Evolutionary conservation across 2,797 vertebrate genomes (phyloP).

Genomic region (Platalea minor): DNA sequence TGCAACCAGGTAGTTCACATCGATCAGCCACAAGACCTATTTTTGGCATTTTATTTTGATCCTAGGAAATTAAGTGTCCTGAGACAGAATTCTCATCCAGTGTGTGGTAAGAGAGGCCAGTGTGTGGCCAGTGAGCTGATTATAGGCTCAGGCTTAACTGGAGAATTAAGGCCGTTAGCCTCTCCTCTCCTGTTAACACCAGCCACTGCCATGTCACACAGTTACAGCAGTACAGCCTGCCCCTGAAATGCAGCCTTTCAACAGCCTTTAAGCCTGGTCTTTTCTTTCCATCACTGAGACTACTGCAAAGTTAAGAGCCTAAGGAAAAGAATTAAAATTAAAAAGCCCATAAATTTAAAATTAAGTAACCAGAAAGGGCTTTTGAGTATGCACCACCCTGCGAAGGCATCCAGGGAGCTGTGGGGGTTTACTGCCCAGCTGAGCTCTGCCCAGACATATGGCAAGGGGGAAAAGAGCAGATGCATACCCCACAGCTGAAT

Average conservation of each 20-base stretch:
- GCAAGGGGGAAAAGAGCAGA: not conserved
- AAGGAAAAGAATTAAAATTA: not conserved
- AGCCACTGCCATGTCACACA: not conserved
- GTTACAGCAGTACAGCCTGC: not conserved
- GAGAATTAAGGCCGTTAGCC: not conserved
- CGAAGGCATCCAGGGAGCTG: not conserved
- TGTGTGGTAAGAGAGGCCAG: not conserved
- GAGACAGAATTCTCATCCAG: too few species aligned
- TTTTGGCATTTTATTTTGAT: too few species aligned
- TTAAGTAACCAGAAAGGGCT: not conserved
- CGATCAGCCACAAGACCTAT: too few species aligned
- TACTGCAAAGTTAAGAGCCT: not conserved
- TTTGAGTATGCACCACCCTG: not conserved
- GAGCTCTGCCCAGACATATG: not conserved
- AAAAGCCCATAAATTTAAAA: not conserved
- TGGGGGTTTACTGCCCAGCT: not conserved
- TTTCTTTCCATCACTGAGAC: not conserved
- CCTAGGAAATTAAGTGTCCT: too few species aligned
- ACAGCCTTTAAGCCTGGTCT: not conserved
- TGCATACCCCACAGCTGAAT: not conserved
- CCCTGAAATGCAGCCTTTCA: not conserved
- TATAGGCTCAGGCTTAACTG: not conserved
- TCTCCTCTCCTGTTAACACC: not conserved
- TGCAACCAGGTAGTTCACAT: too few species aligned
- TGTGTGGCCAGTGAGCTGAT: not conserved